These are phyloP conservation scores for Drosophila testacea DNA, from an alignment of 2,888 invertebrate species.

Conservation along the genomic window DNA sequence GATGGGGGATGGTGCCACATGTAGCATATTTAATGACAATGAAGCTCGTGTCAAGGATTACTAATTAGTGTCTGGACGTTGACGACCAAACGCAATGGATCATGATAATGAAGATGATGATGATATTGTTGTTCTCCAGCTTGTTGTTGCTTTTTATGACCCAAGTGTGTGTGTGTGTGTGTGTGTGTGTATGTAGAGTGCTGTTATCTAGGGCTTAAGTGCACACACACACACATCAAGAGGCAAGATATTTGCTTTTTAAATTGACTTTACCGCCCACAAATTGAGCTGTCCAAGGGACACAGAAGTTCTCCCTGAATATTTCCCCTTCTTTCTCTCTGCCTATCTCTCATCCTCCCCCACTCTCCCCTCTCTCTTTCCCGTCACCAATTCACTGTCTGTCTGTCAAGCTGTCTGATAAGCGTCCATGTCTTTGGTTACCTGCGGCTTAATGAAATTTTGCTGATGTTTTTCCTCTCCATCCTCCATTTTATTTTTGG, in stretches of 20 bases:
- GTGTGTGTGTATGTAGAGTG: conserved; percentile 17
- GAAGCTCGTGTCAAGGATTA: conserved; percentile 80
- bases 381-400: conserved; percentile 15
- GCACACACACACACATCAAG: conserved; percentile 30
- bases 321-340: background rate
- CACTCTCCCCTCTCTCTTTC: background rate
- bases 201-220: conserved; percentile 58
- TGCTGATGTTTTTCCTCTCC: conserved; percentile 31
- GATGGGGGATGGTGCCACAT: conserved; percentile 50
- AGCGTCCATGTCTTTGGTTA: conserved; percentile 61
- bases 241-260: conserved; percentile 67
- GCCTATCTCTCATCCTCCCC: background rate
- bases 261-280: conserved; percentile 74
- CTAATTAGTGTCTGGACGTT: conserved; percentile 80
- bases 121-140: conserved; percentile 3
- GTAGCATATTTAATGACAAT: conserved; percentile 76
- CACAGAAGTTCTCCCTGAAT: background rate
- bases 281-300: conserved; percentile 66
- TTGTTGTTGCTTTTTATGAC: conserved; percentile 40
- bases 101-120: conserved; percentile 21
- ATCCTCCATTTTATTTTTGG: background rate
- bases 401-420: conserved; percentile 55
- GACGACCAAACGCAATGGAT: conserved; percentile 53
- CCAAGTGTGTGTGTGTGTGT: conserved; percentile 4
- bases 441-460: conserved; percentile 75